Evolutionary conservation across 2,113 vertebrate genomes (phyloP).

Genomic region (Syrrhaptes paradoxus): DNA sequence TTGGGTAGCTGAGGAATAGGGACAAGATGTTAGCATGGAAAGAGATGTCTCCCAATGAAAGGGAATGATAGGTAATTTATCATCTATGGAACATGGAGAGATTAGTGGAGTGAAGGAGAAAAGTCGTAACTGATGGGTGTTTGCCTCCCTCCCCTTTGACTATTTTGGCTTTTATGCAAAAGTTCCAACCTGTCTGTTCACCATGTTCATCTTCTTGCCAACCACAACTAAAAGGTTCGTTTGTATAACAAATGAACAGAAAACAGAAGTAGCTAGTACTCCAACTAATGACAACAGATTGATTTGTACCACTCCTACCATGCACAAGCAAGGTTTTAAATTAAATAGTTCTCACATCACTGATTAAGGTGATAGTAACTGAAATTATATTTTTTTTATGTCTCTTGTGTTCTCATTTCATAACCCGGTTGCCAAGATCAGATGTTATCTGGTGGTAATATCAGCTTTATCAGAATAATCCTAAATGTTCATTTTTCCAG

Average conservation of each 20-base stretch:
- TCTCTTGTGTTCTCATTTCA: constrained; percentile 21
- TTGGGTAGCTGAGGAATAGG: neutral
- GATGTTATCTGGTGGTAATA: constrained; percentile 15
- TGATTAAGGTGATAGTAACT: constrained; percentile 6
- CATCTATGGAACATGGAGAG: neutral
- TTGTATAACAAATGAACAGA: neutral
- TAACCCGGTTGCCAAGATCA: neutral
- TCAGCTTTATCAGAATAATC: constrained; percentile 32
- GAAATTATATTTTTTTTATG: constrained; percentile 1
- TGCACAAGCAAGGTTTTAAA: constrained; percentile 16
- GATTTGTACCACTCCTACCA: neutral
- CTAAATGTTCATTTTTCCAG: constrained; percentile 6
- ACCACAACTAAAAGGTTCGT: neutral
- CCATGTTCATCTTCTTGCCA: neutral
- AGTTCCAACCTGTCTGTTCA: constrained; percentile 2
- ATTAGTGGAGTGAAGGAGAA: neutral
- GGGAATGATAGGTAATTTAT: constrained; percentile 9
- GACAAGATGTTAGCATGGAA: neutral
- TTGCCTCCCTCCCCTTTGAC: neutral
- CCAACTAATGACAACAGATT: constrained; percentile 33
- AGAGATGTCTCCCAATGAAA: neutral
- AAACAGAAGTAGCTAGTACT: constrained; percentile 5
- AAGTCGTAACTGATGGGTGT: neutral
- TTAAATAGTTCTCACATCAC: constrained; percentile 5
- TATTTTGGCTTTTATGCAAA: neutral